A percentile compares a stretch with the other conserved stretches of the same genome.
Evolutionary conservation across 2,797 vertebrate species (phyloP).

Genomic region (Tapirus indicus): DNA sequence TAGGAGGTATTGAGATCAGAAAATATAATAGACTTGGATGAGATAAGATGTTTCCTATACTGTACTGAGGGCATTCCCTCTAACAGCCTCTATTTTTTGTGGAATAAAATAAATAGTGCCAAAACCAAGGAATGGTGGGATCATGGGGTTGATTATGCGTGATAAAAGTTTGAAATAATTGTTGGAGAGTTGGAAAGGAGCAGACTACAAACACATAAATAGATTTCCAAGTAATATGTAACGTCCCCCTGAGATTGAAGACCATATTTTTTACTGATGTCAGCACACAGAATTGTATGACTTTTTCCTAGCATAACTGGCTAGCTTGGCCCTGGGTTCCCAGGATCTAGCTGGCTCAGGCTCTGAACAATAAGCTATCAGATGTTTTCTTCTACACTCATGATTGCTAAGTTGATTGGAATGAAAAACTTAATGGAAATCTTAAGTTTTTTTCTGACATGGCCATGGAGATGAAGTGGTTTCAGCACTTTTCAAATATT

Average conservation of each 20-base stretch:
- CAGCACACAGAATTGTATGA: background rate
- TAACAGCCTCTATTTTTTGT: background rate
- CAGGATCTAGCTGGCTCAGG: background rate
- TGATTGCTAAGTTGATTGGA: background rate
- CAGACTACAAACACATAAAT: background rate
- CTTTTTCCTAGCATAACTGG: background rate
- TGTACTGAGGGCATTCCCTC: background rate
- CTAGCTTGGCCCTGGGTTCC: background rate
- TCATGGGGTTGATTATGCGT: background rate
- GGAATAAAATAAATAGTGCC: background rate
- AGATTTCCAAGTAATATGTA: background rate
- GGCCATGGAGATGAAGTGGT: background rate
- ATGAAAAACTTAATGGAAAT: background rate
- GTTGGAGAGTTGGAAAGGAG: background rate
- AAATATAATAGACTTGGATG: background rate
- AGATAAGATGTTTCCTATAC: conserved; percentile 14
- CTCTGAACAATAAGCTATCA: background rate
- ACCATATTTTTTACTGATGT: background rate
- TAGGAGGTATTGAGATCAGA: background rate
- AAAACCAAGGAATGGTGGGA: background rate
- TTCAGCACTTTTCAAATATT: conserved; percentile 7
- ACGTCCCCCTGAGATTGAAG: background rate
- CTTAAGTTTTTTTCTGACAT: background rate
- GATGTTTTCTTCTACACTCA: background rate
- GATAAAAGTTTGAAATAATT: background rate